Conservation (phyloP, 1,140 invertebrate genomes). For the Armadillidium nasatum region DNA sequence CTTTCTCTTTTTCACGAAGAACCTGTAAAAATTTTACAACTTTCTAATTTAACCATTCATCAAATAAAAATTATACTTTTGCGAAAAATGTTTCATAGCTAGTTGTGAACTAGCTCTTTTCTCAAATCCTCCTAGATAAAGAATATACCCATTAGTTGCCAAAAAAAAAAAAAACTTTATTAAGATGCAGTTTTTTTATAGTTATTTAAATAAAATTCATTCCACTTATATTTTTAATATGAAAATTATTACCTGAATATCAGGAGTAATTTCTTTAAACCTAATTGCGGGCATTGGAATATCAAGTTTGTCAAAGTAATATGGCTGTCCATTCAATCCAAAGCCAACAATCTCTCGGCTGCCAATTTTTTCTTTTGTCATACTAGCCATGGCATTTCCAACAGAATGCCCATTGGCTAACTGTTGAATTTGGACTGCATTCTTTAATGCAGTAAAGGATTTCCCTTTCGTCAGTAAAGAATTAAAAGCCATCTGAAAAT, state of each 20-base stretch:
- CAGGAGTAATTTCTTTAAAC: slow-evolving; percentile 64
- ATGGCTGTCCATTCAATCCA: slow-evolving; percentile 72
- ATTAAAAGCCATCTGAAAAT: no score
- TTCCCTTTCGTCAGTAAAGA: no score
- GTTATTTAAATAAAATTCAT: no score
- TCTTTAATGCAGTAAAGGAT: background rate
- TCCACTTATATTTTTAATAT: no score
- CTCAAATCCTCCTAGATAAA: background rate
- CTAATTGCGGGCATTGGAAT: slow-evolving; percentile 88
- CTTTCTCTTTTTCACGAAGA: slow-evolving; percentile 85
- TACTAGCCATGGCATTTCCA: background rate
- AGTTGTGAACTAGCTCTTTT: background rate
- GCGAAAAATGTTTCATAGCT: background rate
- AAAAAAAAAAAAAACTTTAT: no score
- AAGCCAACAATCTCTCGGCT: slow-evolving; percentile 85
- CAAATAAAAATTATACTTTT: background rate
- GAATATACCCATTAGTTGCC: background rate
- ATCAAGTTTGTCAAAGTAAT: slow-evolving; percentile 71
- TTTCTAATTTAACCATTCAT: background rate
- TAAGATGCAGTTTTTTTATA: no score
- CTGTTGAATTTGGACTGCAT: background rate
- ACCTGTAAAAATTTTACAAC: slow-evolving; percentile 51
- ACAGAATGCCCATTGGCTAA: background rate
- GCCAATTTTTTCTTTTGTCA: slow-evolving; percentile 52
- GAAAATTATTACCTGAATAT: slow-evolving; percentile 52